Conservation (phyloP, 2,113 vertebrate genomes). For the Nerophis lumbriciformis region DNA sequence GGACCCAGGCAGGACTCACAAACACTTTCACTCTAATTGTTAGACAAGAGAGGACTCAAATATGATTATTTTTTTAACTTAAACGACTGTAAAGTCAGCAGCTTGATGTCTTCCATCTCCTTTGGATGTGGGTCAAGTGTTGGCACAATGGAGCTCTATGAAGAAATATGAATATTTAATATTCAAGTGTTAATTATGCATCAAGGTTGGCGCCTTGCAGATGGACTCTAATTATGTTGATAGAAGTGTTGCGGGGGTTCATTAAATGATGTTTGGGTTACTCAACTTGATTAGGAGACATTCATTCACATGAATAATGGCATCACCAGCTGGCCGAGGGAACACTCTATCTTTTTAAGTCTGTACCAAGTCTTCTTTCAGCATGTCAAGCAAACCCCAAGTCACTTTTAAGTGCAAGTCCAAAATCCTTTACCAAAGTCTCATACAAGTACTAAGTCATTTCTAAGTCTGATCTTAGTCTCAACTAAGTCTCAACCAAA, state of each 20-base stretch:
- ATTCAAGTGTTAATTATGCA: constrained; percentile 70
- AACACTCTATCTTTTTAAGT: constrained; percentile 6
- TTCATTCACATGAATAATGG: constrained; percentile 38
- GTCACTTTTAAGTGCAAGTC: background rate
- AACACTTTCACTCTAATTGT: no score
- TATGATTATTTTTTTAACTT: no score
- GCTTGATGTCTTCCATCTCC: no score
- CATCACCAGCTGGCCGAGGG: constrained; percentile 24
- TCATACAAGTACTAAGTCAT: background rate
- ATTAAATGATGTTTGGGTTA: constrained; percentile 70
- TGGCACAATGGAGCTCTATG: constrained; percentile 31
- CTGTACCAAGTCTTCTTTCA: background rate
- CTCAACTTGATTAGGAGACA: constrained; percentile 65
- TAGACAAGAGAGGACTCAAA: no score
- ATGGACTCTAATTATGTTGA: constrained; percentile 69
- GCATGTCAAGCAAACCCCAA: background rate
- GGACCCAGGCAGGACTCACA: no score
- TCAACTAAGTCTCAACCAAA: background rate
- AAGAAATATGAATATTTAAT: constrained; percentile 70
- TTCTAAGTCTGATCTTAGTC: background rate
- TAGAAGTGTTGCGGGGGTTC: constrained; percentile 64
- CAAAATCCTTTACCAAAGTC: background rate
- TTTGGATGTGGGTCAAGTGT: background rate
- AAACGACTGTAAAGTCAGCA: no score
- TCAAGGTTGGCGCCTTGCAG: constrained; percentile 57